phyloP scores from a whole-genome alignment of 2,113 vertebrate species.

The Nannobrachium achirus region DNA sequence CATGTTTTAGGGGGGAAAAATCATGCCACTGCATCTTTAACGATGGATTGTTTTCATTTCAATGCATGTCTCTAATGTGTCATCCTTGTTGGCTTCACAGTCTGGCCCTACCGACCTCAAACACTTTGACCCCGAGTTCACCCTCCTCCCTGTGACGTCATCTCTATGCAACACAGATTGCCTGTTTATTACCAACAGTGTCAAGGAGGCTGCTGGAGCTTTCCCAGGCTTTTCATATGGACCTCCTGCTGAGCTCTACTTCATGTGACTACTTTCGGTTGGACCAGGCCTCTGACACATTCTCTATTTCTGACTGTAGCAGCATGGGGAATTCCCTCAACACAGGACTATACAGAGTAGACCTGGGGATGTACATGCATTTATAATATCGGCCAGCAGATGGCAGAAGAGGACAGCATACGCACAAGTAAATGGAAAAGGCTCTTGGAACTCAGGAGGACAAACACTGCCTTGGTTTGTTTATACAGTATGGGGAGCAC shows the following conservation, averaged over 20 bases:
- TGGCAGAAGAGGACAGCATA: too few species aligned
- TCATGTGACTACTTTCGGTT: constrained; percentile 63
- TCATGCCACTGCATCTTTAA: too few species aligned
- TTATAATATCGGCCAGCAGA: too few species aligned
- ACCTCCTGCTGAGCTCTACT: constrained; percentile 67
- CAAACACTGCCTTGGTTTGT: constrained; percentile 11
- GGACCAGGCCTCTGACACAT: too few species aligned
- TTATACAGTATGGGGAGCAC: constrained; percentile 16
- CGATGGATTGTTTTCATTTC: background rate
- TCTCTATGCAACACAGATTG: constrained; percentile 77
- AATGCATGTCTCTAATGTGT: background rate
- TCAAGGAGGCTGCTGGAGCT: constrained; percentile 79
- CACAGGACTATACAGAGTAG: too few species aligned
- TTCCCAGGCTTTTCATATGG: constrained; percentile 85
- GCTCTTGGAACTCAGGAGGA: background rate
- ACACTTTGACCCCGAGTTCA: constrained; percentile 85
- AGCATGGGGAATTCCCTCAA: too few species aligned
- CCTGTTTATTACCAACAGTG: constrained; percentile 73
- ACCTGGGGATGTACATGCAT: too few species aligned
- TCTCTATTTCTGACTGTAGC: too few species aligned
- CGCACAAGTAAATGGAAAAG: too few species aligned
- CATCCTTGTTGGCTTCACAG: constrained; percentile 50
- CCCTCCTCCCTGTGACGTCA: constrained; percentile 79
- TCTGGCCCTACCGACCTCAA: constrained; percentile 80
- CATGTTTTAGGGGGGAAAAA: too few species aligned